Conservation (phyloP, 2,797 vertebrate genomes). For the Vultur gryphus region DNA sequence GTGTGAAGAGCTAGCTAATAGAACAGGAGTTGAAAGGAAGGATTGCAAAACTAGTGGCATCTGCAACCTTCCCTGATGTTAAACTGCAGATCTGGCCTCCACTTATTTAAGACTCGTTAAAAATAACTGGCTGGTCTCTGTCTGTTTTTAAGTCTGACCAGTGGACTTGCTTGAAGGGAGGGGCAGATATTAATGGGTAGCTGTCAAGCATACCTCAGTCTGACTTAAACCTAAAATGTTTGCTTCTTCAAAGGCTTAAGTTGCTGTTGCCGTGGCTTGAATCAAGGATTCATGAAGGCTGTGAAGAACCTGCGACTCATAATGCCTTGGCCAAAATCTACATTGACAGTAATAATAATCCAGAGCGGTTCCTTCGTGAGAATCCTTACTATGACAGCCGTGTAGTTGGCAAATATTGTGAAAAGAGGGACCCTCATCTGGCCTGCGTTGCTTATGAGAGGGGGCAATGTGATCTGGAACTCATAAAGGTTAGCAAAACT, state of each 20-base stretch:
- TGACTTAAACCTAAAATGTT: conserved; percentile 7
- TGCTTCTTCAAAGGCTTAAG: conserved; percentile 81
- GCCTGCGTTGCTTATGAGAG: conserved; percentile 92
- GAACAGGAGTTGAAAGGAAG: neutral
- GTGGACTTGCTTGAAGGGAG: neutral
- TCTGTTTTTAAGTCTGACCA: neutral
- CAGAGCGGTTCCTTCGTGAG: conserved; percentile 89
- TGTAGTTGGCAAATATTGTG: conserved; percentile 93
- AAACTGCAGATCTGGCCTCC: neutral
- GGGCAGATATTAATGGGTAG: neutral
- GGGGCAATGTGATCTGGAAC: conserved; percentile 91
- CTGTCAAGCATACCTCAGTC: neutral
- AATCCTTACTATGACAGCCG: conserved; percentile 91
- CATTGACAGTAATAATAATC: conserved; percentile 94
- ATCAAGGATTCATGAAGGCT: conserved; percentile 91
- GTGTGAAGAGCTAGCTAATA: neutral
- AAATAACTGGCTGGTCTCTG: neutral
- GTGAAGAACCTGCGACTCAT: conserved; percentile 91
- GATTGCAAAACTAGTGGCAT: neutral
- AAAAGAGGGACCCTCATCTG: conserved; percentile 93
- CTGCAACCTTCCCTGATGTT: neutral
- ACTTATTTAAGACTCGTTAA: neutral
- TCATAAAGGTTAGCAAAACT: conserved; percentile 84
- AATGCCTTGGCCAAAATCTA: conserved; percentile 95
- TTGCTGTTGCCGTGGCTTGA: conserved; percentile 92